These are phyloP conservation scores for Gortyna flavago DNA, from an alignment of 2,888 invertebrate species.

Conservation along the genomic window DNA sequence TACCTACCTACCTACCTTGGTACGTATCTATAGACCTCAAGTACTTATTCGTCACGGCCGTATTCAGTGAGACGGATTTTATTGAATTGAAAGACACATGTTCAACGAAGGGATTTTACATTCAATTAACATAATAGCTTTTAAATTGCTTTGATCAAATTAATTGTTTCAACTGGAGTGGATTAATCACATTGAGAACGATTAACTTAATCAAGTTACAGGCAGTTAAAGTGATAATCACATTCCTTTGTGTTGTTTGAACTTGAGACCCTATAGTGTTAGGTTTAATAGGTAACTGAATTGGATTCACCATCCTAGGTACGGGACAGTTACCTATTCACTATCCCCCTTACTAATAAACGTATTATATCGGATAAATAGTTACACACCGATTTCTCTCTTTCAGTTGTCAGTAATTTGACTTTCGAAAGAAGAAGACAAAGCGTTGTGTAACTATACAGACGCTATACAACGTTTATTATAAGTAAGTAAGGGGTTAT, in stretches of 20 bases:
- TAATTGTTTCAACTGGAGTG: conserved; percentile 33
- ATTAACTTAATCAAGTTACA: conserved; percentile 28
- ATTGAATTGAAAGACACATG: conserved; percentile 39
- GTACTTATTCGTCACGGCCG: conserved; percentile 1
- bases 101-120: conserved; percentile 29
- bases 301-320: background rate
- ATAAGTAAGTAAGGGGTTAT: too few relatives aligned
- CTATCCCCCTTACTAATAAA: background rate
- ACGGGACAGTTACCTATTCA: background rate
- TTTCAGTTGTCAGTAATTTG: too few relatives aligned
- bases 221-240: conserved; percentile 16
- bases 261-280: conserved; percentile 4
- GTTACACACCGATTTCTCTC: too few relatives aligned
- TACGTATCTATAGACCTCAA: background rate
- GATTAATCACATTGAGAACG: conserved; percentile 41
- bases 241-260: conserved; percentile 8
- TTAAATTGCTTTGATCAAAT: conserved; percentile 46
- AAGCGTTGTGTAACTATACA: too few relatives aligned
- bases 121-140: conserved; percentile 44
- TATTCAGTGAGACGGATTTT: conserved; percentile 42
- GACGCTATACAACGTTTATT: too few relatives aligned
- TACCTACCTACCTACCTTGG: background rate
- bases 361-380: too few relatives aligned
- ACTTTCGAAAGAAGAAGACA: too few relatives aligned
- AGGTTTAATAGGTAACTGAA: conserved; percentile 4